A percentile compares a stretch with the other conserved stretches of the same genome.
Evolutionary conservation across 2,113 vertebrate genomes (phyloP).

Genomic region (Larimichthys crocea): DNA sequence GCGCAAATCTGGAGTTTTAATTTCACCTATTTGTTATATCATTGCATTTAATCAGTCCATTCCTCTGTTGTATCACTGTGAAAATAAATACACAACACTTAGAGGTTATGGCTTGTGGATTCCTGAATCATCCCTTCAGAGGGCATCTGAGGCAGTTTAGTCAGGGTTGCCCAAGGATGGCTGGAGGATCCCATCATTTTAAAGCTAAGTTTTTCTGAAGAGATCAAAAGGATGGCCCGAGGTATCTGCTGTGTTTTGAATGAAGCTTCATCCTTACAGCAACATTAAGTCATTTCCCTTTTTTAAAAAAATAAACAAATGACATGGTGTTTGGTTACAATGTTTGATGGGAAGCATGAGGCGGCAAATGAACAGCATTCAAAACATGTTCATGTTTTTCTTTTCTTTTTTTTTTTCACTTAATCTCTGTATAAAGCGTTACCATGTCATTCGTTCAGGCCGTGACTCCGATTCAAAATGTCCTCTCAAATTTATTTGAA

Average conservation of each 20-base stretch:
- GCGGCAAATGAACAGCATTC: not conserved
- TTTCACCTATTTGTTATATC: not conserved
- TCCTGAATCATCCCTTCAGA: conserved; percentile 32
- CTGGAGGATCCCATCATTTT: conserved; percentile 40
- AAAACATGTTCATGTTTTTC: not conserved
- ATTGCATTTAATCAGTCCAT: not conserved
- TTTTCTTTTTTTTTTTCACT: not conserved
- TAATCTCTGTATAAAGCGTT: not conserved
- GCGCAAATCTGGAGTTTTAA: not conserved
- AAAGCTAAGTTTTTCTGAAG: conserved; percentile 42
- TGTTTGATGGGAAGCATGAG: not conserved
- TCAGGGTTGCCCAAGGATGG: conserved; percentile 33
- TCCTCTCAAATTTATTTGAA: not conserved
- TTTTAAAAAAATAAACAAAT: conserved; percentile 31
- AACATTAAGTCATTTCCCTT: conserved; percentile 2
- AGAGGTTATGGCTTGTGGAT: conserved; percentile 13
- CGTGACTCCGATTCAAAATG: not conserved
- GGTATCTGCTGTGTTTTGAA: conserved; percentile 37
- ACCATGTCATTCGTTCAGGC: not conserved
- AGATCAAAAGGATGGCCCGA: conserved; percentile 50
- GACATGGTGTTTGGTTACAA: not conserved
- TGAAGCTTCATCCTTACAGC: conserved; percentile 30
- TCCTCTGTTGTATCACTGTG: not conserved
- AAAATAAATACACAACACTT: conserved; percentile 11
- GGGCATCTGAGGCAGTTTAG: conserved; percentile 31